Percentiles rank a stretch among this genome's conserved stretches.
Evolutionary conservation across 2,888 invertebrate genomes (phyloP).

Genomic region (Phaedon cochleariae): DNA sequence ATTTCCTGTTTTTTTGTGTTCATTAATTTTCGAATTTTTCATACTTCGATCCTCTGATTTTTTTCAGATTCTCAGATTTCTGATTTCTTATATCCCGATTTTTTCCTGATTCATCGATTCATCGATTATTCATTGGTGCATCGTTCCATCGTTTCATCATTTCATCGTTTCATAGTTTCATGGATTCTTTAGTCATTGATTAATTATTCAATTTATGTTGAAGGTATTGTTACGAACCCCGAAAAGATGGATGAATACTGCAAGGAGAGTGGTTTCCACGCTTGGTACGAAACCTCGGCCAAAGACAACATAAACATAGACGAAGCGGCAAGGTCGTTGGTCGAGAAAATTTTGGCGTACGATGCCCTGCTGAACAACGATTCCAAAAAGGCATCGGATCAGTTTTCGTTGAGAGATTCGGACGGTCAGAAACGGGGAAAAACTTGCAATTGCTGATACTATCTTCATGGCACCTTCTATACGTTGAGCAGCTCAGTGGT

Average conservation of each 20-base stretch:
- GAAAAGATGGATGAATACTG: constrained; percentile 94
- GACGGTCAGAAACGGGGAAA: constrained; percentile 44
- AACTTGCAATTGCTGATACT: constrained; percentile 49
- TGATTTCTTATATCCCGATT: too few relatives aligned
- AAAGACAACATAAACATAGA: constrained; percentile 97
- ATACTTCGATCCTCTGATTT: too few relatives aligned
- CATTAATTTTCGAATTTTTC: too few relatives aligned
- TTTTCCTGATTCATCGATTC: too few relatives aligned
- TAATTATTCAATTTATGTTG: neutral
- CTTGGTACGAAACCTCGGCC: constrained; percentile 97
- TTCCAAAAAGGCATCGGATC: constrained; percentile 71
- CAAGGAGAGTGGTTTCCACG: constrained; percentile 89
- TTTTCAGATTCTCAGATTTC: too few relatives aligned
- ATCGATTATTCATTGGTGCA: too few relatives aligned
- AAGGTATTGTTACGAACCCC: constrained; percentile 79
- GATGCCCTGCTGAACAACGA: constrained; percentile 79
- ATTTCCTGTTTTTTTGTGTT: too few relatives aligned
- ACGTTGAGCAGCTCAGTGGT: neutral
- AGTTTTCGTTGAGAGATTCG: constrained; percentile 68
- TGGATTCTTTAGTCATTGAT: too few relatives aligned
- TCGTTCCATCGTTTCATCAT: too few relatives aligned
- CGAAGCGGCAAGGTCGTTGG: constrained; percentile 90
- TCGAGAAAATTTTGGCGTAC: constrained; percentile 86
- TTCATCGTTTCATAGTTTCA: too few relatives aligned
- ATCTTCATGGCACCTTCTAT: neutral